Evolutionary conservation across 2,113 vertebrate genomes (phyloP).

Genomic region (Pseudopodoces humilis): DNA sequence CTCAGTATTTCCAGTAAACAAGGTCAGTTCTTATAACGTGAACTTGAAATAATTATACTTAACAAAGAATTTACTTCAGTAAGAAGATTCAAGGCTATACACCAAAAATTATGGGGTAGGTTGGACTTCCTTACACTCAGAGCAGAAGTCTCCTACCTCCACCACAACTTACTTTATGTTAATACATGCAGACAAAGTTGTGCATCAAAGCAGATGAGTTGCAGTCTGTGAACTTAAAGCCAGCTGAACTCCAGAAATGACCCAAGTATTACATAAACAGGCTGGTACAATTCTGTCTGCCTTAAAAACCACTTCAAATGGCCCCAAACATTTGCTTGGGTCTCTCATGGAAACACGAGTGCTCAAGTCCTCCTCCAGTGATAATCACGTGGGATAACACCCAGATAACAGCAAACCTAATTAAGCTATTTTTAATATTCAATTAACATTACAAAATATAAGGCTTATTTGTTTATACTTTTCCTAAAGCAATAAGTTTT

Average conservation of each 20-base stretch:
- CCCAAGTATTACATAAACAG: background rate
- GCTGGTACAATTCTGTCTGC: background rate
- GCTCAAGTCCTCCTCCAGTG: background rate
- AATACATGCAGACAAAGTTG: background rate
- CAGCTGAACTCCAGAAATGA: background rate
- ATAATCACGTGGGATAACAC: background rate
- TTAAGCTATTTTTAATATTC: background rate
- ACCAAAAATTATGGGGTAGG: background rate
- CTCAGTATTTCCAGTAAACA: background rate
- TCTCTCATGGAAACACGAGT: background rate
- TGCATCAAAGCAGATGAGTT: background rate
- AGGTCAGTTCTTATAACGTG: accelerated
- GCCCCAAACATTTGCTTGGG: background rate
- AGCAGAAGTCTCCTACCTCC: background rate
- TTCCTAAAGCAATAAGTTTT: background rate
- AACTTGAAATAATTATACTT: background rate
- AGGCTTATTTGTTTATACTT: background rate
- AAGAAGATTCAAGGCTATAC: background rate
- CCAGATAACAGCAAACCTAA: background rate
- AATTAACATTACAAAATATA: background rate
- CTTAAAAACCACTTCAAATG: background rate
- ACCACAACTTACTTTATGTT: background rate
- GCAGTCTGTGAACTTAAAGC: background rate
- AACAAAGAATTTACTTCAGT: background rate
- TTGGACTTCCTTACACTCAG: background rate